Evolutionary conservation across 2,888 invertebrate species (phyloP).

Genomic region (Acrobasis consociella): DNA sequence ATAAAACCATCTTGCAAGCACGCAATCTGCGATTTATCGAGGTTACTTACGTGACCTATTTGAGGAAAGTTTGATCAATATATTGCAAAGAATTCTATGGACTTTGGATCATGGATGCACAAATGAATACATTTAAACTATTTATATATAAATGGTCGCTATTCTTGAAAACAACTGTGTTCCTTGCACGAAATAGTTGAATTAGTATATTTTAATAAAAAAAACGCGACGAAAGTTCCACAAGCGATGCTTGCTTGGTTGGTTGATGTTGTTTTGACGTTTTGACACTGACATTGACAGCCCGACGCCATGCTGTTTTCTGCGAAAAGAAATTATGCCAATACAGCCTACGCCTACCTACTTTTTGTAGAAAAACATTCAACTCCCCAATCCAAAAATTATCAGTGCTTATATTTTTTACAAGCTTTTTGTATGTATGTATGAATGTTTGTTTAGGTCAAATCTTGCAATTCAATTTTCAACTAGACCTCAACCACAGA

Average conservation of each 20-base stretch:
- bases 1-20: slow-evolving; percentile 21
- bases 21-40: slow-evolving; percentile 11
- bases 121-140: not conserved
- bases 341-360: too few species aligned
- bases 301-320: not conserved
- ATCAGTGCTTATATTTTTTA: too few species aligned
- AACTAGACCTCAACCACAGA: too few species aligned
- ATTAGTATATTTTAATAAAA: not conserved
- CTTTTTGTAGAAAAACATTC: too few species aligned
- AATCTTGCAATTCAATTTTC: too few species aligned
- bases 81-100: not conserved
- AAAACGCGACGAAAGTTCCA: not conserved
- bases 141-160: not conserved
- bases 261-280: not conserved
- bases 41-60: slow-evolving; percentile 28
- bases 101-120: not conserved
- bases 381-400: too few species aligned
- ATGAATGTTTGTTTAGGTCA: too few species aligned
- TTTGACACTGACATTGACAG: not conserved
- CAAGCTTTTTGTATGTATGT: too few species aligned
- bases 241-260: not conserved
- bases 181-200: not conserved
- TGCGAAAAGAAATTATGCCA: too few species aligned
- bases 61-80: slow-evolving; percentile 20
- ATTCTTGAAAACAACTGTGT: not conserved